Evolutionary conservation across 1,140 invertebrate genomes (phyloP), one percentile per base, ranked within the genome.

Genomic region (Drosophila parabipectinata): DNA sequence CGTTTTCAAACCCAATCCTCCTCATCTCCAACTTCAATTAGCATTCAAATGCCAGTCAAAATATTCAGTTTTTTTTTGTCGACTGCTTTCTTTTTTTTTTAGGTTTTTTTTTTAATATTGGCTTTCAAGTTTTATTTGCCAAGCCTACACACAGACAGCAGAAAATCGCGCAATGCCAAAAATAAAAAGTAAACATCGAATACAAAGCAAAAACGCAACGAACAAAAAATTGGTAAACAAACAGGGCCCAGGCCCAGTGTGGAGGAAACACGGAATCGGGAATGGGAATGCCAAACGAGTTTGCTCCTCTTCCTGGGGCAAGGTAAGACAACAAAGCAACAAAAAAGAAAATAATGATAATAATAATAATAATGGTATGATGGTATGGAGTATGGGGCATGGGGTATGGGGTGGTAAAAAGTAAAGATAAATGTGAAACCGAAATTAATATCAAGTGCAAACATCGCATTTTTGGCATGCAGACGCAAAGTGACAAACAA

Each of bases 1-100:
- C 32, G 39, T 14, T 32, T 51, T 50, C 3, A 32, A 32, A 37
- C 54, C 50, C 53, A 63, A 15, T 10, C 26, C 26, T 28, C 5
- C 39, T 55, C 66, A 45, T 26, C 32, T n/a, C 14, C 21, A 66
- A 44, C 57, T 74, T 75, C 79, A 82, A 82, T 82, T 82, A 82
- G 79, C 79, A 77, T 68, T 56, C 59, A 62, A 81, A 71, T 74
- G 79, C 79, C 79, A 82, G 69, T 71, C 79, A 66, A 82, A 69
- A 77, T 62, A 81, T 73, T 77, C 59, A 63, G 44, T 44, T 63
- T 67, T 52, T 62, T 9, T 2, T 14, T 28, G 26, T 28, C 34
- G 21, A 15, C 34, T 24, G 63, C 63, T 67, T 67, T 64, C 63
- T 53, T 67, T 66, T 52, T 41, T 55, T 54, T 54, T 41, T 4